Evolutionary conservation across 1,140 invertebrate genomes (phyloP), one percentile per base, ranked within the genome.

Genomic region (Thaumetopoea pityocampa): DNA sequence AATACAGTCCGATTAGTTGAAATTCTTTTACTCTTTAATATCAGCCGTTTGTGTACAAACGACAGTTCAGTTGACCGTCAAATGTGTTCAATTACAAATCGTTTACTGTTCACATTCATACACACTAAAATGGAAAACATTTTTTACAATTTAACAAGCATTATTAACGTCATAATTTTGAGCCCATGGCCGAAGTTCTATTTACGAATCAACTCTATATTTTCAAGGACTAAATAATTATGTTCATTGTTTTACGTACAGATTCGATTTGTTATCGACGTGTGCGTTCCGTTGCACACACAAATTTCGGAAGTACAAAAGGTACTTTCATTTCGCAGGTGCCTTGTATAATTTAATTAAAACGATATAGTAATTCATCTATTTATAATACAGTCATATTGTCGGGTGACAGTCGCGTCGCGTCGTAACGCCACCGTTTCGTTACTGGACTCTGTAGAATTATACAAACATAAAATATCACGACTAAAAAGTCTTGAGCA

Each of bases 1-100:
- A 80, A 83, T 80, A 80, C 76, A 80, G 71, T 83, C 65, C 67
- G 56, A 82, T 79, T 78, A 77, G 67, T 79, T 67, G 70, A 77
- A 73, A 70, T 70, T 60, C 78, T 68, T 32, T 70, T 65, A 62
- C 61, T 61, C 59, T 64, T 45, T 10, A 34, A 10, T 18, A 23
- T 27, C 23, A 30, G 9, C 27, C 37, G 37, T 48, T 47, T 34
- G 20, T 17, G 42, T 32, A 4, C 23, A 23, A 22, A n/a, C 36
- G 26, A 46, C 37, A 27, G 26, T 18, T n/a, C 20, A 14, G 30
- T 40, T 24, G 19, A 30, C 35, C 48, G 22, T 56, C 53, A 48
- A 51, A 54, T 46, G 42, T 57, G 51, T 65, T 60, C 62, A 59
- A 66, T 63, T 69, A 73, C 59, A 72, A 74, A 64, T 63, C 54